These are phyloP conservation scores for Campopleginae sp. DNA, from an alignment of 2,888 invertebrate species.

Conservation along the genomic window DNA sequence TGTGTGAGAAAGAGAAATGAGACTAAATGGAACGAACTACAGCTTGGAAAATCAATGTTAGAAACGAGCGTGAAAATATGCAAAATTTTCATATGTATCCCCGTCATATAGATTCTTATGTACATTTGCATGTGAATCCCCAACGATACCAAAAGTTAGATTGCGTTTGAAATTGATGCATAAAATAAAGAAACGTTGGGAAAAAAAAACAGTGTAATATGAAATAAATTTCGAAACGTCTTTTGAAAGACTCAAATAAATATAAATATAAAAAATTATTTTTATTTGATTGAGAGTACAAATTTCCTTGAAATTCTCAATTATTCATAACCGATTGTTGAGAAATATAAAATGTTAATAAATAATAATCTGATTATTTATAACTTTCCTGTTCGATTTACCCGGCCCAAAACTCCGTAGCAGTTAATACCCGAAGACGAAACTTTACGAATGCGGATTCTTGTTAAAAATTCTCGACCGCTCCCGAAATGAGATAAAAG, in stretches of 20 bases:
- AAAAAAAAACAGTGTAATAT: slow-evolving; percentile 20
- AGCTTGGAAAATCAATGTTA: slow-evolving; percentile 47
- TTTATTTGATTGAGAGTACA: too few relatives aligned
- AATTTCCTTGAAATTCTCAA: not conserved
- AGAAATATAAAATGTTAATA: not conserved
- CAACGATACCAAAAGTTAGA: slow-evolving; percentile 47
- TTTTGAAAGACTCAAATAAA: not conserved
- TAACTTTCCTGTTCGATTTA: too few relatives aligned
- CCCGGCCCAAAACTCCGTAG: not conserved
- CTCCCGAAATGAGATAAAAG: not conserved
- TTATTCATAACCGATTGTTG: not conserved
- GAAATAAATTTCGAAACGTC: slow-evolving; percentile 32
- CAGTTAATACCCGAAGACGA: not conserved
- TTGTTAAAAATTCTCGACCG: not conserved
- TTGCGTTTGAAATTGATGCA: slow-evolving; percentile 67
- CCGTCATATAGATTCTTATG: not conserved
- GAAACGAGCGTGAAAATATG: slow-evolving; percentile 18
- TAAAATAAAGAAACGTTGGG: slow-evolving; percentile 15
- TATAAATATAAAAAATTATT: not conserved
- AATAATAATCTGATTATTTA: not conserved
- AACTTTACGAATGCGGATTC: not conserved
- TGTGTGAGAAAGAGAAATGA: slow-evolving; percentile 13
- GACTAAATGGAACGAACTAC: slow-evolving; percentile 1
- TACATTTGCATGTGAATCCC: slow-evolving; percentile 6
- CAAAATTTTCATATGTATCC: slow-evolving; percentile 32